A percentile compares a stretch with the other conserved stretches of the same genome.
Conservation (phyloP, 2,113 vertebrate genomes). For the Melanotaenia duboulayi region DNA sequence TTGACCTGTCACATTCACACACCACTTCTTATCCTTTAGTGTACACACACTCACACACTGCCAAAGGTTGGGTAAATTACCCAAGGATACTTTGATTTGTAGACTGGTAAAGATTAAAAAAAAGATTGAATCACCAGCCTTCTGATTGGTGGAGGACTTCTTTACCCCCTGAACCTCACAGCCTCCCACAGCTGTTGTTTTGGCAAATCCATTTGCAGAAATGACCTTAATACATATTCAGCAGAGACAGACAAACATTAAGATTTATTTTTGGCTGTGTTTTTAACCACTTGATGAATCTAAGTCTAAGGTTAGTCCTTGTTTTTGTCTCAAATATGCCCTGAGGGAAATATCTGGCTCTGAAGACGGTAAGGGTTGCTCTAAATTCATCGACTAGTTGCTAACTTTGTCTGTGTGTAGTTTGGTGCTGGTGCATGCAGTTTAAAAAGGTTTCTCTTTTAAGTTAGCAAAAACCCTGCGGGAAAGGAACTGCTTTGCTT, state of each 20-base stretch:
- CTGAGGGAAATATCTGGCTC: slow-evolving; percentile 7
- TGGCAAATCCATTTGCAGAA: background rate
- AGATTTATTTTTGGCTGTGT: slow-evolving; percentile 7
- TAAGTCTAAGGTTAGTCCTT: slow-evolving; percentile 14
- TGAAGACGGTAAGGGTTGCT: background rate
- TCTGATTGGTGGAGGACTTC: background rate
- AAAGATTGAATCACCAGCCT: background rate
- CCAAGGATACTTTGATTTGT: background rate
- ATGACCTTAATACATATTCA: slow-evolving; percentile 4
- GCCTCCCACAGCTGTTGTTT: background rate
- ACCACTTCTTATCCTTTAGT: too few relatives aligned
- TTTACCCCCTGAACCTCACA: background rate
- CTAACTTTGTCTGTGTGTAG: slow-evolving; percentile 1
- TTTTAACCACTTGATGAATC: slow-evolving; percentile 3
- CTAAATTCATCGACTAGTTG: background rate
- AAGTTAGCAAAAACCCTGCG: too few relatives aligned
- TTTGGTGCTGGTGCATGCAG: too few relatives aligned
- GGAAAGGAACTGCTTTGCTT: too few relatives aligned
- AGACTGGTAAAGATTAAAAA: background rate
- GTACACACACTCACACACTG: background rate
- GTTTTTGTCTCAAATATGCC: slow-evolving; percentile 8
- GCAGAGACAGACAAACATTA: slow-evolving; percentile 5
- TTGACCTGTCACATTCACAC: too few relatives aligned
- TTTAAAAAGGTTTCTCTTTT: too few relatives aligned
- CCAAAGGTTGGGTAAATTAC: background rate